Evolutionary conservation across 1,140 invertebrate species (phyloP), one percentile per base, ranked within the genome.

Genomic region (Scylla paramamosain): DNA sequence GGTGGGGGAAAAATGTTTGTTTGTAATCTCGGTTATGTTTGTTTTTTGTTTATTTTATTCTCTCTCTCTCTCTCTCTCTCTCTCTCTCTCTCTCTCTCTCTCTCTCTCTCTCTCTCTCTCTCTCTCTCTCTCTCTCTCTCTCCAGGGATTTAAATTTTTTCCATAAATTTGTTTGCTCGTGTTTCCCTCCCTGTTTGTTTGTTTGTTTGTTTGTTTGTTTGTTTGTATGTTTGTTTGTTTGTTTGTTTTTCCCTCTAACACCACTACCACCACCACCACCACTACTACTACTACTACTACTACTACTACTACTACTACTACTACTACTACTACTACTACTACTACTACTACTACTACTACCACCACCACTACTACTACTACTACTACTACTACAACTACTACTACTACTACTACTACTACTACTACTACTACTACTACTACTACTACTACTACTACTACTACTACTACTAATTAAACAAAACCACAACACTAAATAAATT

Each of bases 401-500:
- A 77, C 67, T 77, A 77, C 67, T 77, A 77, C 67, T 77, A 77
- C 67, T n/a, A 77, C 67, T n/a, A 77, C 67, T n/a, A 77, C 67
- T n/a, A 77, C 67, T n/a, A 77, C 67, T 77, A 77, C 67, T 77
- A 77, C 67, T 77, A 77, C 67, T 77, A 77, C 67, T 77, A 77
- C 67, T 77, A 77, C 67, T 77, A 77, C 67, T 77, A 77, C 67
- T 77, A 77, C 67, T 77, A 77, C 67, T 77, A 77, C 67, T 59
- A 59, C 52, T 59, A 59, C 52, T 59, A 59, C 52, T 59, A 59
- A 77, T 20, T 59, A 59, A 59, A 59, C 10, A 59, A 59, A 59
- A 59, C 3, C 0, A 39, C 39, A 59, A 59, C 10, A 59, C 3
- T 20, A 59, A 59, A 59, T 14, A 59, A 59, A 59, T 20, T 20